Evolutionary conservation across 2,113 vertebrate species (phyloP).

Genomic region (Scolopax mira): DNA sequence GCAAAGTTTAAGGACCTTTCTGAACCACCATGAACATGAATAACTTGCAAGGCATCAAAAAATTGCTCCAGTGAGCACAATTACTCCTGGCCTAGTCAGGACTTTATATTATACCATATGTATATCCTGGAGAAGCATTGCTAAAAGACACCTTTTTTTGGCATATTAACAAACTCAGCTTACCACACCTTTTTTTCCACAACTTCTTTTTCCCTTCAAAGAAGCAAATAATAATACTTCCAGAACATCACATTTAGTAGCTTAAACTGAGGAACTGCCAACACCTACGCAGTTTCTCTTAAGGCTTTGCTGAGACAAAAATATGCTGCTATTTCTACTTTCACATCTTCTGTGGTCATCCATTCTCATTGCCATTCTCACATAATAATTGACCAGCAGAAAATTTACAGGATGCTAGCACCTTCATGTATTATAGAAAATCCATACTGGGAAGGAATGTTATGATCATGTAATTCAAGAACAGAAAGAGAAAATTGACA

Average conservation of each 20-base stretch:
- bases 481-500: background rate
- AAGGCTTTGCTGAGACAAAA: background rate
- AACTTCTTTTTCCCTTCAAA: background rate
- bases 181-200: background rate
- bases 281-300: background rate
- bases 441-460: background rate
- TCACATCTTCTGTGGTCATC: background rate
- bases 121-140: background rate
- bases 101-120: background rate
- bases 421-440: slow-evolving; percentile 7
- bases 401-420: slow-evolving; percentile 4
- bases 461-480: background rate
- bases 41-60: background rate
- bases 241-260: background rate
- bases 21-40: background rate
- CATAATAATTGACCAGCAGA: slow-evolving; percentile 8
- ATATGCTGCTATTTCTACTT: background rate
- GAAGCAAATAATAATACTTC: background rate
- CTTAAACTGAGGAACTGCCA: background rate
- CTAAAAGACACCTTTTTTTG: background rate
- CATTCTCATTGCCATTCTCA: background rate
- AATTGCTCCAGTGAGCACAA: background rate
- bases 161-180: background rate
- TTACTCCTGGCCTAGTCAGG: background rate
- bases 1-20: background rate